These are phyloP conservation scores for Solenopsis invicta DNA, from an alignment of 1,140 invertebrate genomes.

Conservation along the genomic window DNA sequence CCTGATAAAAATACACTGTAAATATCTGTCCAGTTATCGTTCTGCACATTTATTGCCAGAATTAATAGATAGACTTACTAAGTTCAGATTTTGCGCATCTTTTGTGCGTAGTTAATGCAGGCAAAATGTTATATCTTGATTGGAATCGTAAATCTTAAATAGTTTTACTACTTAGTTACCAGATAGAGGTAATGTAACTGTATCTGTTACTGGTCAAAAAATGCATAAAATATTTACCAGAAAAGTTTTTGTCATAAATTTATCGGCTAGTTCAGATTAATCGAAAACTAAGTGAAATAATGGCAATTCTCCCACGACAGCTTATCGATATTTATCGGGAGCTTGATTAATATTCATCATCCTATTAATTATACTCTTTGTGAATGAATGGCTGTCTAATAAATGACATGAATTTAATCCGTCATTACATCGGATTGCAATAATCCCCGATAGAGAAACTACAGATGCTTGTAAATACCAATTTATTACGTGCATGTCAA, in stretches of 20 bases:
- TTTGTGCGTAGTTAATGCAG: no score
- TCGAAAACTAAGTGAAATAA: slow-evolving; percentile 22
- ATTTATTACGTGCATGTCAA: slow-evolving; percentile 21
- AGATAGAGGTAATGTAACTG: no score
- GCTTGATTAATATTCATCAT: slow-evolving; percentile 21
- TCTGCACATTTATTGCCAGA: no score
- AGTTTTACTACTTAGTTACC: no score
- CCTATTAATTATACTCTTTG: slow-evolving; percentile 18
- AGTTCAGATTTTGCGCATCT: no score
- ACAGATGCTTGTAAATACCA: slow-evolving; percentile 25
- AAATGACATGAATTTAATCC: slow-evolving; percentile 50
- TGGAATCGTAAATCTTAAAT: no score
- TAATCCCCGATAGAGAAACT: slow-evolving; percentile 20
- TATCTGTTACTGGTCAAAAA: no score
- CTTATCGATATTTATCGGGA: slow-evolving; percentile 26
- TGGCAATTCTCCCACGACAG: background rate
- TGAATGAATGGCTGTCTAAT: slow-evolving; percentile 30
- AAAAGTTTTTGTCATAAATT: background rate
- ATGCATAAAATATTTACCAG: no score
- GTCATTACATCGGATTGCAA: slow-evolving; percentile 16
- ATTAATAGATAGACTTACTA: no score
- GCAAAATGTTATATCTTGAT: no score
- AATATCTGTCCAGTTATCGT: no score
- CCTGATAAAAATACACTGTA: no score
- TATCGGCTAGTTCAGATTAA: background rate